Percentiles rank a stretch among this genome's conserved stretches.
Evolutionary conservation across 2,113 vertebrate genomes (phyloP).

Genomic region (Urocynchramus pylzowi): DNA sequence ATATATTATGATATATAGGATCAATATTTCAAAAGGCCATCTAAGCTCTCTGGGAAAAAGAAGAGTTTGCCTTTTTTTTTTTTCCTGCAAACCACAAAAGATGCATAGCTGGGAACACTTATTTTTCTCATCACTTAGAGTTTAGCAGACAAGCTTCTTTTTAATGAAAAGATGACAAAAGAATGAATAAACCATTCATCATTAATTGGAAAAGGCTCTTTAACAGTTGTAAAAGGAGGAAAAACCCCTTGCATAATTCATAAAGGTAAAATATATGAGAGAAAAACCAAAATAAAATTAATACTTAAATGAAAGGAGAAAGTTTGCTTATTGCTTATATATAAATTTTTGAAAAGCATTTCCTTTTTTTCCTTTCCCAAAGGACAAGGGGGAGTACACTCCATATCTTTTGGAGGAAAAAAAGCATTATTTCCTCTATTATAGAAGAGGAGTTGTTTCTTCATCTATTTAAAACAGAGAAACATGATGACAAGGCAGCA

Average conservation of each 20-base stretch:
- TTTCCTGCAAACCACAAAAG: background rate
- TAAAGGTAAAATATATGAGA: background rate
- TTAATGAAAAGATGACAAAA: background rate
- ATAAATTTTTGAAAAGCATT: background rate
- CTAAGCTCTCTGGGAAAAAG: background rate
- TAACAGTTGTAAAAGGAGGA: background rate
- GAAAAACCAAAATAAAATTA: background rate
- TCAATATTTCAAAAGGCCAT: slow-evolving; percentile 43
- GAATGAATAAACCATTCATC: background rate
- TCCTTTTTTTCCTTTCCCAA: background rate
- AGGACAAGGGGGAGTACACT: background rate
- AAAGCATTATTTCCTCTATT: background rate
- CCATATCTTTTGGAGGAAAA: background rate
- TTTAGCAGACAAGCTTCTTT: background rate
- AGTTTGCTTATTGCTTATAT: background rate
- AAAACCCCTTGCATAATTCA: background rate
- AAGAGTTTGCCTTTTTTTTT: background rate
- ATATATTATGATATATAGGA: slow-evolving; percentile 22
- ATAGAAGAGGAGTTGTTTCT: background rate
- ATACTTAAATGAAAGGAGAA: background rate
- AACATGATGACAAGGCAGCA: background rate
- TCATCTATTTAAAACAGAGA: background rate
- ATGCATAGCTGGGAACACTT: background rate
- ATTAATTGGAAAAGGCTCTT: background rate
- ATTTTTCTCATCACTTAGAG: background rate